Conservation (phyloP, 2,797 vertebrate species). For the Enoplosus armatus region DNA sequence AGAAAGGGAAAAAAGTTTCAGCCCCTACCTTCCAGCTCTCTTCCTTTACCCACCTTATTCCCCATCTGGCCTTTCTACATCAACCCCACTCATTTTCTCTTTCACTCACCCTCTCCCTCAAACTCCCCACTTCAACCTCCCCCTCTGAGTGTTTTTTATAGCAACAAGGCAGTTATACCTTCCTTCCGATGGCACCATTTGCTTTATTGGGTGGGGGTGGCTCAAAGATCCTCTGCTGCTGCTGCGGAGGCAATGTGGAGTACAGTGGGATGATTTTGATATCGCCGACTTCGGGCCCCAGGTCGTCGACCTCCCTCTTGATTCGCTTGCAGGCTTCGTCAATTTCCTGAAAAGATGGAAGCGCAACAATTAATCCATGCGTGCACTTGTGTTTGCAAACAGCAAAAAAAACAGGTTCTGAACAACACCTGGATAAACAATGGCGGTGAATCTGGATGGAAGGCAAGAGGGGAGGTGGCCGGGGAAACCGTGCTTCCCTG, state of each 20-base stretch:
- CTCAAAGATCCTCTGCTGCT: conserved; percentile 97
- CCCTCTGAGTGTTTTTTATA: conserved; percentile 50
- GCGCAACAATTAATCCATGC: conserved; percentile 50
- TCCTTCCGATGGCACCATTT: conserved; percentile 94
- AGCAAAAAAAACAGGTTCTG: conserved; percentile 40
- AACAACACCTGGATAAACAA: conserved; percentile 66
- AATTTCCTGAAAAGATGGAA: conserved; percentile 88
- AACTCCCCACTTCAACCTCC: conserved; percentile 40
- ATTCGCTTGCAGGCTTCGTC: conserved; percentile 98
- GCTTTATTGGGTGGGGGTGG: conserved; percentile 94
- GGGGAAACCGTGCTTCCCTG: conserved; percentile 72
- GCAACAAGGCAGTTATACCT: conserved; percentile 83
- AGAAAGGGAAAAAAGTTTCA: conserved; percentile 58
- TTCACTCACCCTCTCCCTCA: conserved; percentile 22
- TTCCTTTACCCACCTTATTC: conserved; percentile 59
- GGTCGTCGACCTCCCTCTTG: conserved; percentile 96
- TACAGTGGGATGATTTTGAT: conserved; percentile 99
- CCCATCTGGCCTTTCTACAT: conserved; percentile 65
- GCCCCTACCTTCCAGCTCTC: conserved; percentile 66
- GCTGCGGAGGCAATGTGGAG: conserved; percentile 95
- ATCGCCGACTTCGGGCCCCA: conserved; percentile 96
- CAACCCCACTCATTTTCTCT: conserved; percentile 45
- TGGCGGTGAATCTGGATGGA: conserved; percentile 32
- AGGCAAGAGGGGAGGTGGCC: conserved; percentile 31
- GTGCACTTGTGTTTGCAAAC: conserved; percentile 38